Conservation (phyloP, 2,113 vertebrate genomes). For the Barnardius zonarius region DNA sequence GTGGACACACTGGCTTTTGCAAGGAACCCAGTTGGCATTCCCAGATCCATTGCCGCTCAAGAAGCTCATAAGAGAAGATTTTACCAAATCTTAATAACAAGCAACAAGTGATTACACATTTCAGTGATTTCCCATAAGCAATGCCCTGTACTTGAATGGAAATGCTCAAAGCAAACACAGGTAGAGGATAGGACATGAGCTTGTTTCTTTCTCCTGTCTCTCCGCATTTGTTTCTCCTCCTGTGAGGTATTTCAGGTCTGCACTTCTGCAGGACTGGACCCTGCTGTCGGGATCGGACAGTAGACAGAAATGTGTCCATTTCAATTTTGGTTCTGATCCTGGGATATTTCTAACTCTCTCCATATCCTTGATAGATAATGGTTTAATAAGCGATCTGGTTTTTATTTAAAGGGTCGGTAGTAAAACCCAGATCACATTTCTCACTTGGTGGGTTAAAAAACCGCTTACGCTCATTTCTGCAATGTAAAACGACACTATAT, state of each 20-base stretch:
- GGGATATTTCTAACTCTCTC: slow-evolving; percentile 54
- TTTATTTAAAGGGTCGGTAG: slow-evolving; percentile 91
- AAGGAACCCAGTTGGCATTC: background rate
- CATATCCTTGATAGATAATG: slow-evolving; percentile 83
- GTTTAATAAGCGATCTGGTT: slow-evolving; percentile 89
- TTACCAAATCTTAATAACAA: background rate
- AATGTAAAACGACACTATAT: slow-evolving; percentile 99
- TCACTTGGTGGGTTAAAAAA: slow-evolving; percentile 88
- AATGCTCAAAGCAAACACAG: background rate
- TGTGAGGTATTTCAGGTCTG: slow-evolving; percentile 4
- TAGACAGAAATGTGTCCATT: slow-evolving; percentile 59
- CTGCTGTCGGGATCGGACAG: background rate
- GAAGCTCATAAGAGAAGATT: background rate
- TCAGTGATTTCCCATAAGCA: background rate
- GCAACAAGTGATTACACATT: background rate
- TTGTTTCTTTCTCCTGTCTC: background rate
- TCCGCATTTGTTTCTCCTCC: background rate
- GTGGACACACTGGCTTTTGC: background rate
- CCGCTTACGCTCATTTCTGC: slow-evolving; percentile 96
- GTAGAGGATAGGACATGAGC: background rate
- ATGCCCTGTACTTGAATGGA: background rate
- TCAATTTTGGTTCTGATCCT: slow-evolving; percentile 29
- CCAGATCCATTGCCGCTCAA: background rate
- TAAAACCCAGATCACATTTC: slow-evolving; percentile 92
- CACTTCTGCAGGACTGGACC: background rate